These are phyloP conservation scores for Boleophthalmus pectinirostris DNA, from an alignment of 2,113 vertebrate genomes.

Conservation along the genomic window DNA sequence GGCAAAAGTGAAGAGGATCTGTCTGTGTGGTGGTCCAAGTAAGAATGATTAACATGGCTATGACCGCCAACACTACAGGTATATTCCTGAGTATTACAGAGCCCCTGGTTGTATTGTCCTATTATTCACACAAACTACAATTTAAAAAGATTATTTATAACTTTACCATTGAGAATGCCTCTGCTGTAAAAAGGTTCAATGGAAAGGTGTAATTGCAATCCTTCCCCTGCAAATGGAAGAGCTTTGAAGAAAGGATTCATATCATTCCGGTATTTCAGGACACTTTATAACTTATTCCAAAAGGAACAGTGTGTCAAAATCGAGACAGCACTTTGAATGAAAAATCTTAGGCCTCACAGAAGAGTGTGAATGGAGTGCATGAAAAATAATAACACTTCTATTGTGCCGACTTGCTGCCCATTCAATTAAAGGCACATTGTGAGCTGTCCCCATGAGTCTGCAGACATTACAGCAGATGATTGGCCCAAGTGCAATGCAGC, in stretches of 20 bases:
- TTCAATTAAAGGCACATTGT: conserved; percentile 6
- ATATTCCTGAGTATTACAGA: background rate
- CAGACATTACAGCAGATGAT: background rate
- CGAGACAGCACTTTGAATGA: background rate
- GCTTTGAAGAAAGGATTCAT: background rate
- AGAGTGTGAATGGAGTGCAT: background rate
- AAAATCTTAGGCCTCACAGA: background rate
- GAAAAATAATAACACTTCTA: conserved; percentile 4
- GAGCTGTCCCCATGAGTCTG: background rate
- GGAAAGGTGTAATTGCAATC: background rate
- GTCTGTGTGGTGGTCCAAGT: too few species aligned
- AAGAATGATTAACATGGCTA: too few species aligned
- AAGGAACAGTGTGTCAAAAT: conserved; percentile 5
- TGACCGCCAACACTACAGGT: too few species aligned
- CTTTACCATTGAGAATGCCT: background rate
- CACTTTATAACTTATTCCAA: conserved; percentile 4
- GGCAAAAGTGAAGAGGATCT: too few species aligned
- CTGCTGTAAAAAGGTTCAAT: background rate
- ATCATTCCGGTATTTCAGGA: background rate
- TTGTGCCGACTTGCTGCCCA: background rate
- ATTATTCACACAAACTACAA: background rate
- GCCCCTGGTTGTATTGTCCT: background rate
- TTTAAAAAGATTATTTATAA: background rate
- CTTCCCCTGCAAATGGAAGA: background rate
- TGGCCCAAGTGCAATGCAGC: background rate